phyloP scores from a whole-genome alignment of 2,113 vertebrate species.

The Phasianus colchicus region DNA sequence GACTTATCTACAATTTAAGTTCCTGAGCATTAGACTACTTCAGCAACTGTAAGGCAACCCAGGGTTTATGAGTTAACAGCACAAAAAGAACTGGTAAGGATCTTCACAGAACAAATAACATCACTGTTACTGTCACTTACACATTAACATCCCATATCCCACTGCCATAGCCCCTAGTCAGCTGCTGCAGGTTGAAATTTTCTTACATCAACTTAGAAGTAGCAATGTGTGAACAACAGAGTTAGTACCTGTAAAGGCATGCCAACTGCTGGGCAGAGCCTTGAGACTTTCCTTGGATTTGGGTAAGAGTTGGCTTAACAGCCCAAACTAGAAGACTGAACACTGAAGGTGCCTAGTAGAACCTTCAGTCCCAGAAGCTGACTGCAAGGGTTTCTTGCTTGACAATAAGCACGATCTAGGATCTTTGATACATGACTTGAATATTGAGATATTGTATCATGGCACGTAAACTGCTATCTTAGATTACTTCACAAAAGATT shows the following conservation, averaged over 20 bases:
- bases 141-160: neutral
- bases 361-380: neutral
- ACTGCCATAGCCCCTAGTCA: neutral
- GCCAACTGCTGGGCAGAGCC: neutral
- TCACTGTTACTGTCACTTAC: neutral
- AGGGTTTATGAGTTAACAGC: neutral
- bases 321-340: neutral
- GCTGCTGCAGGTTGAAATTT: neutral
- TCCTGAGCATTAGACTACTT: neutral
- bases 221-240: neutral
- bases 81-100: neutral
- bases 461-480: neutral
- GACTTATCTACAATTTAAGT: neutral
- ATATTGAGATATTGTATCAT: neutral
- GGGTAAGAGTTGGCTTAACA: neutral
- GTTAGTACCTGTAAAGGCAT: neutral
- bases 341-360: rapidly evolving
- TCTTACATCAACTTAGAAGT: neutral
- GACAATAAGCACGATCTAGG: neutral
- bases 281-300: neutral
- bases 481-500: neutral
- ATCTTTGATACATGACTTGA: neutral
- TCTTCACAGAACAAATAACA: neutral
- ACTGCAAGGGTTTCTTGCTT: neutral
- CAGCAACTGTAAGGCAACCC: neutral